These are phyloP conservation scores for Spodoptera picta DNA, from an alignment of 2,888 invertebrate species.

Conservation along the genomic window DNA sequence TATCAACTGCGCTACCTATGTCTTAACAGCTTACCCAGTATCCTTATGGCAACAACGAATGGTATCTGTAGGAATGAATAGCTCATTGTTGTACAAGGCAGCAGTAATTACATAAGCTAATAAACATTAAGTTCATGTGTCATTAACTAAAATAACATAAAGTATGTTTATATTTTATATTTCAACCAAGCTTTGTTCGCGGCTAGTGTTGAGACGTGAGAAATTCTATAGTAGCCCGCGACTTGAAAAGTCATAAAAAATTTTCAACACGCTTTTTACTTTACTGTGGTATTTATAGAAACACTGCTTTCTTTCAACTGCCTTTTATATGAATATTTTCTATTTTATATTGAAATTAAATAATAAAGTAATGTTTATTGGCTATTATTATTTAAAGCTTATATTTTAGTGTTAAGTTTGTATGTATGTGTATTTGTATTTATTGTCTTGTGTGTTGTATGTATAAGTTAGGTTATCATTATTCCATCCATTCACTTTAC, in stretches of 20 bases:
- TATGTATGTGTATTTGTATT: too few species aligned
- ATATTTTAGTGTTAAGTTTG: too few species aligned
- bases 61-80: conserved; percentile 26
- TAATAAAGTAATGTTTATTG: too few species aligned
- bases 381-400: too few species aligned
- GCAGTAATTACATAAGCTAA: conserved; percentile 18
- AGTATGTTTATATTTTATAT: conserved; percentile 44
- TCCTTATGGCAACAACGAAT: conserved; percentile 10
- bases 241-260: conserved; percentile 61
- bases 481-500: too few species aligned
- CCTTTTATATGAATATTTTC: conserved; percentile 41
- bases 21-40: conserved; percentile 11
- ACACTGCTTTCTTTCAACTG: conserved; percentile 44
- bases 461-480: too few species aligned
- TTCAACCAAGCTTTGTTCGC: conserved; percentile 63
- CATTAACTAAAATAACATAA: conserved; percentile 30
- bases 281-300: conserved; percentile 48
- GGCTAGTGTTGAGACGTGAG: conserved; percentile 55
- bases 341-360: conserved; percentile 13
- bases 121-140: conserved; percentile 8
- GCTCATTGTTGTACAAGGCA: conserved; percentile 27
- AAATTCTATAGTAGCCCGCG: conserved; percentile 62
- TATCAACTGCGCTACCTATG: conserved; percentile 16
- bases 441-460: too few species aligned
- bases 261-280: conserved; percentile 59